Conservation (phyloP, 1,140 invertebrate genomes). For the Stegodyphus dumicola region DNA sequence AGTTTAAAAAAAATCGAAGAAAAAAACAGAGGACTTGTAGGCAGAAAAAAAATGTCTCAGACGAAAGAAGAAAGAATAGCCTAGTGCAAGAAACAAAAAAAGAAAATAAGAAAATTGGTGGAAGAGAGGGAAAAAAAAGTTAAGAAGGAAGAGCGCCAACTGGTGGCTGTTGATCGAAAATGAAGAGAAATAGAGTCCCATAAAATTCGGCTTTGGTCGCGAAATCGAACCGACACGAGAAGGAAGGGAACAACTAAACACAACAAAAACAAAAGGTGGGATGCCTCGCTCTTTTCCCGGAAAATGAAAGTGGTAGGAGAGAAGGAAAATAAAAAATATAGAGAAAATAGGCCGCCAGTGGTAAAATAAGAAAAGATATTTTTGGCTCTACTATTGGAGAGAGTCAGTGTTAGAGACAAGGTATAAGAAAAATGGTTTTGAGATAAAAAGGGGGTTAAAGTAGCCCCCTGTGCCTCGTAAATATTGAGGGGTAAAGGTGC, state of each 20-base stretch:
- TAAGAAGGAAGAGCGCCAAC: constrained; percentile 24
- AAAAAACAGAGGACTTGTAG: too few relatives aligned
- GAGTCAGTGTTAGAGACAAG: constrained; percentile 5
- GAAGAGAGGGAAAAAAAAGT: neutral
- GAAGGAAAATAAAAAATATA: neutral
- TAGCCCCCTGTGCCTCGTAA: constrained; percentile 48
- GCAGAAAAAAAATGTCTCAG: too few relatives aligned
- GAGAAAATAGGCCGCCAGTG: constrained; percentile 17
- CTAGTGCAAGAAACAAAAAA: too few relatives aligned
- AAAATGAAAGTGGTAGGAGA: constrained; percentile 52
- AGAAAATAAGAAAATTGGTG: too few relatives aligned
- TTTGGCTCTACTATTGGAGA: neutral
- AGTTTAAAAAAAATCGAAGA: too few relatives aligned
- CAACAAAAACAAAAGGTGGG: constrained; percentile 49
- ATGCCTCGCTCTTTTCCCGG: constrained; percentile 20
- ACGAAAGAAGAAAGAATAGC: too few relatives aligned
- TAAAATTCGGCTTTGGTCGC: constrained; percentile 59
- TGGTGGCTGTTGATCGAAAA: constrained; percentile 57
- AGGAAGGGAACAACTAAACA: constrained; percentile 53
- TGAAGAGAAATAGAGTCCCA: constrained; percentile 52
- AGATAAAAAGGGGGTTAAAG: constrained; percentile 44
- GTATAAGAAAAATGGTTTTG: constrained; percentile 48
- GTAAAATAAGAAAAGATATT: too few relatives aligned
- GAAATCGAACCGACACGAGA: constrained; percentile 51
- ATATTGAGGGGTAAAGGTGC: constrained; percentile 23